Base-by-base conservation (phyloP, 1,140 invertebrate genomes). In the Coenobita brevimanus region DNA sequence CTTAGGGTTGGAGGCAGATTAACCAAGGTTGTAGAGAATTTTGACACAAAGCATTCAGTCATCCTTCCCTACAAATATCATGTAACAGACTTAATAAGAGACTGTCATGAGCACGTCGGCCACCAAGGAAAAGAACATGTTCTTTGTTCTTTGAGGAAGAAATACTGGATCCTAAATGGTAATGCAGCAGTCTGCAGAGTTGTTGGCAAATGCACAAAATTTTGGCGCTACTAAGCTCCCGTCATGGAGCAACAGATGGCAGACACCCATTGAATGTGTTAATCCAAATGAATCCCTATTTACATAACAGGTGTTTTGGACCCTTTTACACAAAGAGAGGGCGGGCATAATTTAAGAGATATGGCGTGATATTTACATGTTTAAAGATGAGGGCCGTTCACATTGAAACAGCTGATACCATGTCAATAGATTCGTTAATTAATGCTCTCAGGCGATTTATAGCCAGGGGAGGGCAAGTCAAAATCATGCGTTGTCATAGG, bases 391-490 rank as follows among this genome's bases (percentile, higher is more conserved):
- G 91, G 62, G 91, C 92, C 0, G 67, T 92, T 0, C 91, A 92
- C 69, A 21, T 91, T n/a, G 91, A 92, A 82, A 54, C 91, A n/a
- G 82, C 88, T 0, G 60, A 89, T 17, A 64, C 71, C 60, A 69
- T 92, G 1, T 64, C 38, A 15, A 91, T 92, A 0, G 91, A 91
- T 36, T 81, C 86, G 4, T 92, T 91, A 60, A 71, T 92, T 21
- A 79, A 89, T 54, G 89, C 89, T 17, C 90, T 93, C 0, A 81
- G 88, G 43, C 41, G 92, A 24, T 92, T 93, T 54, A 86, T 92
- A 33, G 86, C 81, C 24, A 36, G 91, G 27, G 30, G 90, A 73
- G 92, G 91, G 71, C 83, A 88, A 15, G 90, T 89, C 24, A 73
- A 41, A n/a, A 24, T 75, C 33, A 82, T 92, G 15, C 76, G 86